These are phyloP conservation scores for Saccopteryx leptura DNA, from an alignment of 2,113 vertebrate genomes.

Conservation along the genomic window DNA sequence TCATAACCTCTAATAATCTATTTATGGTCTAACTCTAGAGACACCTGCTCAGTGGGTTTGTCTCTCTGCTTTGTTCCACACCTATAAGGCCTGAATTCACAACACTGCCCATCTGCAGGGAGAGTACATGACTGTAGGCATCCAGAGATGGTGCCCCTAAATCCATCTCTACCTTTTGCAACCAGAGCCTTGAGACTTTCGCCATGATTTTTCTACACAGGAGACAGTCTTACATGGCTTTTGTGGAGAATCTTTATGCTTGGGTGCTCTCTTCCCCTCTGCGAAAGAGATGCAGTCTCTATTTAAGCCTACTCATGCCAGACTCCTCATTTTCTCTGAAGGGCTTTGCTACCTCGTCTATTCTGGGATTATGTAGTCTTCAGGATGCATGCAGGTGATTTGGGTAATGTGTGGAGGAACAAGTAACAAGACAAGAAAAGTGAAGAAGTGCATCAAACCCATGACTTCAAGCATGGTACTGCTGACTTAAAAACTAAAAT, in stretches of 20 bases:
- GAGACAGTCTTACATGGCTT: background rate
- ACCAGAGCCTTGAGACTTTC: background rate
- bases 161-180: too few species aligned
- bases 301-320: background rate
- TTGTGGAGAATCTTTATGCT: too few species aligned
- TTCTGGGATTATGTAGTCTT: background rate
- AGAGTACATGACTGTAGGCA: background rate
- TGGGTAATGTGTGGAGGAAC: background rate
- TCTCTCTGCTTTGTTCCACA: background rate
- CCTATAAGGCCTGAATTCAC: background rate
- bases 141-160: background rate
- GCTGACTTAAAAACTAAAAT: background rate
- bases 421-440: background rate
- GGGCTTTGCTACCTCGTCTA: fast-evolving
- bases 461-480: too few species aligned
- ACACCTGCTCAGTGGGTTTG: background rate
- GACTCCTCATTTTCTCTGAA: background rate
- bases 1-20: background rate
- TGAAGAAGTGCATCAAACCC: fast-evolving
- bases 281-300: background rate
- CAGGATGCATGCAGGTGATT: fast-evolving
- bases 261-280: too few species aligned
- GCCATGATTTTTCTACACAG: background rate
- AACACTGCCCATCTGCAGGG: background rate
- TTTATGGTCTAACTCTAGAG: background rate